Evolutionary conservation across 2,113 vertebrate species (phyloP).

Genomic region (Orcinus orca): DNA sequence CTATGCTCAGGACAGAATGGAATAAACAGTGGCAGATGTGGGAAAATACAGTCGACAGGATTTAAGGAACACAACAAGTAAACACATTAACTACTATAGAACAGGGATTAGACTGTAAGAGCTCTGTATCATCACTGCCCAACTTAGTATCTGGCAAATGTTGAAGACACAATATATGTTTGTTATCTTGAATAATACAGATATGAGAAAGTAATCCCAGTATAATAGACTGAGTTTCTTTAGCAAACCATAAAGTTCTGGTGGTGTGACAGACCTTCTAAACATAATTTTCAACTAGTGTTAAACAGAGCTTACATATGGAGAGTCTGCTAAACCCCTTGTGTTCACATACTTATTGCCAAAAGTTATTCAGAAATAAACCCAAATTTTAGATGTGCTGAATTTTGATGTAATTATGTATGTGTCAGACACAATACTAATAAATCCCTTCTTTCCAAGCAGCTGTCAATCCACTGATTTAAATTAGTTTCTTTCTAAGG

Average conservation of each 20-base stretch:
- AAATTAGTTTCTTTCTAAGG: constrained; percentile 50
- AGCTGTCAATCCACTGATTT: constrained; percentile 36
- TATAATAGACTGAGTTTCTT: not conserved
- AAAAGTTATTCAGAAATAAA: constrained; percentile 64
- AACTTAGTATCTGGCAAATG: not conserved
- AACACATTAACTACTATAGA: not conserved
- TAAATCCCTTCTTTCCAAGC: constrained; percentile 42
- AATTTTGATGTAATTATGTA: constrained; percentile 61
- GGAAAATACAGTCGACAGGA: constrained; percentile 37
- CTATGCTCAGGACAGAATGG: not conserved
- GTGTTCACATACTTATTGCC: constrained; percentile 37
- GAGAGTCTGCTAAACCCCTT: constrained; percentile 38
- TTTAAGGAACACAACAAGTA: constrained; percentile 25
- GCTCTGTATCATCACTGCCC: not conserved
- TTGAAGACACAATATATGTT: not conserved
- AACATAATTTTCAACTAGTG: constrained; percentile 47
- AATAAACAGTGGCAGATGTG: constrained; percentile 42
- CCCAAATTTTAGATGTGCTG: constrained; percentile 38
- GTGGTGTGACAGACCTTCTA: constrained; percentile 34
- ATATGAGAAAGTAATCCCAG: not conserved
- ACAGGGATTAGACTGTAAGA: not conserved
- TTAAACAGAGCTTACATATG: constrained; percentile 52
- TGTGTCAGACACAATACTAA: constrained; percentile 58
- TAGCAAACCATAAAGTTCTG: constrained; percentile 10
- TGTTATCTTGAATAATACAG: constrained; percentile 31